These are phyloP conservation scores for Caenorhabditis sp. DNA, from an alignment of 2,888 invertebrate species.

Conservation along the genomic window DNA sequence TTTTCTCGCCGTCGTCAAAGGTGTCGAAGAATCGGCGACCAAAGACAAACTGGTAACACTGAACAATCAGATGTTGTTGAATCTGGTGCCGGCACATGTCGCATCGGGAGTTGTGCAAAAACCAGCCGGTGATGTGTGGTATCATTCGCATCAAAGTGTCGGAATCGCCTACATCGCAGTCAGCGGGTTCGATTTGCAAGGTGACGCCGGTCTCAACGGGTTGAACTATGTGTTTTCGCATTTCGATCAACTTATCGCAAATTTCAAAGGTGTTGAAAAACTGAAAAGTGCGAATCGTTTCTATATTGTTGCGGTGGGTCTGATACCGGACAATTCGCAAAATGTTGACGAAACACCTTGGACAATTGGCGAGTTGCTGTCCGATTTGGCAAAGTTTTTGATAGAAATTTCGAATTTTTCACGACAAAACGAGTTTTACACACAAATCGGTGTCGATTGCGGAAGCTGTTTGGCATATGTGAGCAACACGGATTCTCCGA, in stretches of 20 bases:
- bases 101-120: slow-evolving; percentile 54
- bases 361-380: slow-evolving; percentile 67
- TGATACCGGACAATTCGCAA: slow-evolving; percentile 63
- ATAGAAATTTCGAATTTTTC: slow-evolving; percentile 55
- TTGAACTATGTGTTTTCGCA: slow-evolving; percentile 58
- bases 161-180: slow-evolving; percentile 57
- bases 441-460: slow-evolving; percentile 66
- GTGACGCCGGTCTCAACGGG: slow-evolving; percentile 54
- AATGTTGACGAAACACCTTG: slow-evolving; percentile 68
- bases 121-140: slow-evolving; percentile 45
- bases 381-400: slow-evolving; percentile 61
- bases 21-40: slow-evolving; percentile 38
- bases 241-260: slow-evolving; percentile 53
- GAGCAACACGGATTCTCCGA: slow-evolving; percentile 60
- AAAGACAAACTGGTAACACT: slow-evolving; percentile 43
- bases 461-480: slow-evolving; percentile 63
- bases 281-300: slow-evolving; percentile 63
- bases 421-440: slow-evolving; percentile 61
- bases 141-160: slow-evolving; percentile 49
- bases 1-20: slow-evolving; percentile 64
- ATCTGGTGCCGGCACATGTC: slow-evolving; percentile 65
- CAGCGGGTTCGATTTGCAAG: slow-evolving; percentile 51
- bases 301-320: slow-evolving; percentile 67
- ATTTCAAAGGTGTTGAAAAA: slow-evolving; percentile 63
- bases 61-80: slow-evolving; percentile 63